These are phyloP conservation scores for Cyclophora albipunctata DNA, from an alignment of 2,888 invertebrate genomes.

Conservation along the genomic window DNA sequence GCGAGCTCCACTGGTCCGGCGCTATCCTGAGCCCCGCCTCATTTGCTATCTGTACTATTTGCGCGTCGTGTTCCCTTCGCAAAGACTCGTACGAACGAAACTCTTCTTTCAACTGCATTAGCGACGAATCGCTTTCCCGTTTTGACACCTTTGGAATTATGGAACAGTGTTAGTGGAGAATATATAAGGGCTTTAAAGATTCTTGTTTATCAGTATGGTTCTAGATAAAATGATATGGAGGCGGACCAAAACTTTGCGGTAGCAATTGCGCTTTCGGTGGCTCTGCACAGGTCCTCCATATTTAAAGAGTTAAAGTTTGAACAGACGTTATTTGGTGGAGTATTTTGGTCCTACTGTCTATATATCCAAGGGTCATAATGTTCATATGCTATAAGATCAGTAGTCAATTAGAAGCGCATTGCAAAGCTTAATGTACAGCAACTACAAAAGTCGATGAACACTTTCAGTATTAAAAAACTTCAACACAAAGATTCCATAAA, in stretches of 20 bases:
- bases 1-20: conserved; percentile 98
- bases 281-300: neutral
- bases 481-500: too few relatives aligned
- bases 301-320: neutral
- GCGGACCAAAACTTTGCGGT: too few relatives aligned
- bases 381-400: too few relatives aligned
- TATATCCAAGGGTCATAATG: too few relatives aligned
- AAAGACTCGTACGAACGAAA: conserved; percentile 95
- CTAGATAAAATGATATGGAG: neutral
- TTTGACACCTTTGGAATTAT: conserved; percentile 86
- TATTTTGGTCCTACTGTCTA: too few relatives aligned
- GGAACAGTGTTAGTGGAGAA: neutral
- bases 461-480: too few relatives aligned
- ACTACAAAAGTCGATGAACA: too few relatives aligned
- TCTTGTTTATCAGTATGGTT: neutral
- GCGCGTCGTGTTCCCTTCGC: conserved; percentile 96
- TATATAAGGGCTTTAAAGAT: too few relatives aligned
- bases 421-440: too few relatives aligned
- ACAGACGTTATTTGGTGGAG: too few relatives aligned
- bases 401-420: too few relatives aligned
- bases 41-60: conserved; percentile 98
- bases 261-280: too few relatives aligned
- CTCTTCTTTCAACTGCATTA: conserved; percentile 98
- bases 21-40: conserved; percentile 97
- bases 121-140: conserved; percentile 95